Conservation (phyloP, 1,140 invertebrate species). For the Adelges cooleyi region DNA sequence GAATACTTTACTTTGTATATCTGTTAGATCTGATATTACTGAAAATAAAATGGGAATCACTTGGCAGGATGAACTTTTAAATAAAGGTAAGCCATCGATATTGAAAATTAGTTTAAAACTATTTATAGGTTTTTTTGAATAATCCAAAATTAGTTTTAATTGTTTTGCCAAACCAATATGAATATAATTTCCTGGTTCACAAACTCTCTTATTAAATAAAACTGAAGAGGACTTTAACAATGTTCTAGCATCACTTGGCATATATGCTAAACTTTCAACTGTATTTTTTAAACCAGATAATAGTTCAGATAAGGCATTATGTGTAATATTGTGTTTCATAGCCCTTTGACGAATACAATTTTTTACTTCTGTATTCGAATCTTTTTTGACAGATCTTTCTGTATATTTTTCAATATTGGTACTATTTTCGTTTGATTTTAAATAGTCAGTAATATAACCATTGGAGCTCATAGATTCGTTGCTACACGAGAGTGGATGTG, state of each 20-base stretch:
- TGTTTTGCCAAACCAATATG: neutral
- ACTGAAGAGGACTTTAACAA: neutral
- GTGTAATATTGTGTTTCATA: neutral
- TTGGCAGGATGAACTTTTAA: too few species aligned
- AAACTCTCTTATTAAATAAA: neutral
- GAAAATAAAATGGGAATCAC: neutral
- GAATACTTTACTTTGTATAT: constrained; percentile 27
- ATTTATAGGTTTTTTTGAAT: neutral
- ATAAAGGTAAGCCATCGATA: constrained; percentile 32
- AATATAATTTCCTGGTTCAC: neutral
- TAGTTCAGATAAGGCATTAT: constrained; percentile 6
- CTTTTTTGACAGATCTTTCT: too few species aligned
- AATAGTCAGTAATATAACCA: too few species aligned
- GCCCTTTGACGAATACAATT: constrained; percentile 10
- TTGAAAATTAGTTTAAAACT: too few species aligned
- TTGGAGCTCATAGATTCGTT: too few species aligned
- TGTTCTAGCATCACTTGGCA: constrained; percentile 4
- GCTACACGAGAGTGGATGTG: too few species aligned
- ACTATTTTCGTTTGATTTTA: too few species aligned
- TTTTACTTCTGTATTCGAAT: too few species aligned
- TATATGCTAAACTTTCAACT: neutral
- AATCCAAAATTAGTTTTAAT: neutral
- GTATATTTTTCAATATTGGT: too few species aligned
- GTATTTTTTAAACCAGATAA: constrained; percentile 1
- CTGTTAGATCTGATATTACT: too few species aligned